These are phyloP conservation scores for Natrix natrix DNA, from an alignment of 2,797 vertebrate genomes.

Conservation along the genomic window DNA sequence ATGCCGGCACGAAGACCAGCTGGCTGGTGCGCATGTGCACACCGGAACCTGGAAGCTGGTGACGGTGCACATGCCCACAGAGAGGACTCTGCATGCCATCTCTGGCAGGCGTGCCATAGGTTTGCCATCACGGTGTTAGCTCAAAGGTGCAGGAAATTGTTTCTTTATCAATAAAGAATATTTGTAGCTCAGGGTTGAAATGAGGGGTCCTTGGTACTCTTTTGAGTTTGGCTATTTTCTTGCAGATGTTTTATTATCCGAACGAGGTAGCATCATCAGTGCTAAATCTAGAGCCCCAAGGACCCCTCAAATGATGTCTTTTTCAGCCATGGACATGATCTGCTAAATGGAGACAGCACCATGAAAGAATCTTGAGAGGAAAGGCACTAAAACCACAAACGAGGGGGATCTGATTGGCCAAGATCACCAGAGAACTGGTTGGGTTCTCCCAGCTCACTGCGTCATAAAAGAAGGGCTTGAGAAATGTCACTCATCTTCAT, in stretches of 20 bases:
- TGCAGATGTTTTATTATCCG: neutral
- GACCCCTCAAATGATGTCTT: neutral
- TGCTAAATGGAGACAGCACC: neutral
- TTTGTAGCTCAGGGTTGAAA: neutral
- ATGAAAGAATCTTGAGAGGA: neutral
- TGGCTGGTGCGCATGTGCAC: too few relatives aligned
- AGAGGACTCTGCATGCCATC: too few relatives aligned
- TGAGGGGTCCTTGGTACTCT: neutral
- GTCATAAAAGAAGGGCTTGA: neutral
- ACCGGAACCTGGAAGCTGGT: too few relatives aligned
- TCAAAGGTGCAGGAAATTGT: neutral
- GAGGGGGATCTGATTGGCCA: neutral
- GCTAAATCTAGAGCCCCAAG: neutral
- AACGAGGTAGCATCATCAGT: neutral
- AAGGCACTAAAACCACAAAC: neutral
- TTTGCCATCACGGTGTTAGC: neutral
- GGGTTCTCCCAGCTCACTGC: neutral
- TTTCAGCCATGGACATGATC: neutral
- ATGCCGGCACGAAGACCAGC: too few relatives aligned
- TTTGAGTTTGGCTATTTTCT: neutral
- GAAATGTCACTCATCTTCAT: neutral
- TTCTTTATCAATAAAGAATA: too few relatives aligned
- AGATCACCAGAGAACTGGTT: neutral
- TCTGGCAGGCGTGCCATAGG: too few relatives aligned
- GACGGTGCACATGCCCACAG: too few relatives aligned